Conservation (phyloP, 2,888 invertebrate species). For the Ecliptopera silaceata region DNA sequence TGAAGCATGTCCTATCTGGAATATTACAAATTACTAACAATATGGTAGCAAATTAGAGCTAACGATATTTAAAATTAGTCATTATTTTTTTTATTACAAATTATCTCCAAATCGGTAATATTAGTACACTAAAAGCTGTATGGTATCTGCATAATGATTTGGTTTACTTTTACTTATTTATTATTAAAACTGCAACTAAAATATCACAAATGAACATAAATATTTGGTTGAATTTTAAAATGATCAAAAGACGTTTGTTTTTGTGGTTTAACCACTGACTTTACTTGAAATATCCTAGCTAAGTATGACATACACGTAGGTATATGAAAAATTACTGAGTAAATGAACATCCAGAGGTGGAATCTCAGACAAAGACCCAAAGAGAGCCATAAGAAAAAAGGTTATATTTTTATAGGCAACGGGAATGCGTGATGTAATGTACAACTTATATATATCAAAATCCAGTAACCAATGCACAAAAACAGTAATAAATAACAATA, state of each 20-base stretch:
- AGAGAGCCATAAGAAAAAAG: neutral
- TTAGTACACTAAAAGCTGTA: no score
- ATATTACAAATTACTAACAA: no score
- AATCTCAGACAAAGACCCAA: constrained; percentile 7
- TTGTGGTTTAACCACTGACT: neutral
- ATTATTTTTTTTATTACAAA: no score
- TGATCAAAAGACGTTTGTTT: no score
- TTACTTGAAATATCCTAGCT: neutral
- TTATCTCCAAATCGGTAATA: no score
- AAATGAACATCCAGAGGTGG: constrained; percentile 23
- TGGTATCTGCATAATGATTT: no score
- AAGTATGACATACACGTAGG: neutral
- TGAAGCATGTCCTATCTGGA: no score
- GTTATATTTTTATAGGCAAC: constrained; percentile 19
- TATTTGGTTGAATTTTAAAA: neutral
- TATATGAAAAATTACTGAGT: constrained; percentile 3
- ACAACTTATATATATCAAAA: constrained; percentile 15
- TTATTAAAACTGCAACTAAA: no score
- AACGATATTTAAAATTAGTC: no score
- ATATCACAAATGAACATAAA: neutral
- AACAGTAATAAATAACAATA: no score
- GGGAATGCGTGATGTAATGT: constrained; percentile 22
- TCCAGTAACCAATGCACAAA: neutral
- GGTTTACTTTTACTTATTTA: no score
- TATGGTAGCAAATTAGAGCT: no score